A percentile compares a stretch with the other conserved stretches of the same genome.
phyloP scores from a whole-genome alignment of 1,140 invertebrate species.

The Rhyzopertha dominica region DNA sequence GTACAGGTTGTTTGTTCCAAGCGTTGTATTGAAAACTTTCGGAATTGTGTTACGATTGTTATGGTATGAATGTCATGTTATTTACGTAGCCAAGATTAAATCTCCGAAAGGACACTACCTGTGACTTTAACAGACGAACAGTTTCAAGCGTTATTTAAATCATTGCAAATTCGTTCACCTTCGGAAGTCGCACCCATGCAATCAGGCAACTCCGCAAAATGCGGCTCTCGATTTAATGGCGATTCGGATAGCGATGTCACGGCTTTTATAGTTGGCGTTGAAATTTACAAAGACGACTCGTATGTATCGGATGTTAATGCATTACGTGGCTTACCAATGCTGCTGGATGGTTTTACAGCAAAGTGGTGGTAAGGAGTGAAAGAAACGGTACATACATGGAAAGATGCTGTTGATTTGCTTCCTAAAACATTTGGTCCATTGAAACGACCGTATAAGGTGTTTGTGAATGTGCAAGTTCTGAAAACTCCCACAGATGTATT shows the following conservation, averaged over 20 bases:
- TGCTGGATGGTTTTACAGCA: conserved; percentile 42
- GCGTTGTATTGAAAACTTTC: too few relatives aligned
- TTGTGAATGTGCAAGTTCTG: not conserved
- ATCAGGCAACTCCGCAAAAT: conserved; percentile 8
- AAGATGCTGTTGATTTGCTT: not conserved
- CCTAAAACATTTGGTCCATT: not conserved
- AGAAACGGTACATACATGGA: not conserved
- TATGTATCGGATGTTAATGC: conserved; percentile 42
- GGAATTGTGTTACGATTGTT: too few relatives aligned
- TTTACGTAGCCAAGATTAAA: too few relatives aligned
- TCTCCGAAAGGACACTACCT: too few relatives aligned
- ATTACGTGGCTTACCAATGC: conserved; percentile 41
- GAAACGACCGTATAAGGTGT: not conserved
- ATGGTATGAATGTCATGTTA: too few relatives aligned
- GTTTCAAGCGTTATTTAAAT: too few relatives aligned
- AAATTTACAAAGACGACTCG: conserved; percentile 21
- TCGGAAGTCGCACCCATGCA: too few relatives aligned
- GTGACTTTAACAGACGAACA: too few relatives aligned
- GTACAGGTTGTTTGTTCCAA: too few relatives aligned
- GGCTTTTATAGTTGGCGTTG: conserved; percentile 21
- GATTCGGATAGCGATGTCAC: conserved; percentile 9
- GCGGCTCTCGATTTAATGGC: conserved; percentile 17
- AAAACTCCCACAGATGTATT: too few relatives aligned
- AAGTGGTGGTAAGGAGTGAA: conserved; percentile 45
- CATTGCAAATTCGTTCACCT: too few relatives aligned